A percentile compares a stretch with the other conserved stretches of the same genome.
phyloP scores from a whole-genome alignment of 2,113 vertebrate species.

The Pelmatolapia mariae region DNA sequence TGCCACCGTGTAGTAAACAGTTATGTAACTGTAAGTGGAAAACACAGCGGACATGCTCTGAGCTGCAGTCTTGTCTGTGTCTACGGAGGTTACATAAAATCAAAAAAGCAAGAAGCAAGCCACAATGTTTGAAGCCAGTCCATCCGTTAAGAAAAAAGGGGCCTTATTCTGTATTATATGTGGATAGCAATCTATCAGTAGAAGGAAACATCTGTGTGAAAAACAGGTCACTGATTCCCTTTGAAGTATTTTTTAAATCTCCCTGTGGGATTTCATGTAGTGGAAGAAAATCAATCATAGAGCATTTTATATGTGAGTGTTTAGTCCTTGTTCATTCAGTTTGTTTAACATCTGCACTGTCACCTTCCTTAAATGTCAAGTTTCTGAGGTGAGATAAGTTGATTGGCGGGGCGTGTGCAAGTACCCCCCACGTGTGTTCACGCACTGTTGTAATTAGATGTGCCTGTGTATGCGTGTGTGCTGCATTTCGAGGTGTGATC shows the following conservation, averaged over 20 bases:
- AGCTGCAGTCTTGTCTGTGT: conserved; percentile 1
- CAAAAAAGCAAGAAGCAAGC: not conserved
- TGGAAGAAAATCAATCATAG: not conserved
- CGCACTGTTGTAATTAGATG: not conserved
- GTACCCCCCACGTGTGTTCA: not conserved
- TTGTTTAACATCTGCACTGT: not conserved
- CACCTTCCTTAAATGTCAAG: not conserved
- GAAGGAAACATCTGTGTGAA: not conserved
- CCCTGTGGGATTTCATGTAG: conserved; percentile 11
- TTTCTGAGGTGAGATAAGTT: not conserved
- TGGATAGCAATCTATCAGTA: not conserved
- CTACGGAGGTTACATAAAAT: conserved; percentile 36
- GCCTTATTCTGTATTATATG: conserved; percentile 23
- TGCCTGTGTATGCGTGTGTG: not conserved
- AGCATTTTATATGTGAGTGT: not conserved
- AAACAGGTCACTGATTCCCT: not conserved
- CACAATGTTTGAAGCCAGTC: not conserved
- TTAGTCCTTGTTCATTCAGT: not conserved
- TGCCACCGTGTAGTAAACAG: conserved; percentile 22
- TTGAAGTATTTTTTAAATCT: conserved; percentile 7
- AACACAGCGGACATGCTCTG: conserved; percentile 7
- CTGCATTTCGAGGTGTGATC: not conserved
- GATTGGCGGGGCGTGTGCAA: not conserved
- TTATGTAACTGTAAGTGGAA: conserved; percentile 29
- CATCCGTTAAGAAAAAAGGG: not conserved